Base-by-base conservation (phyloP, 2,888 invertebrate species). In the Drosophila meridiana region DNA sequence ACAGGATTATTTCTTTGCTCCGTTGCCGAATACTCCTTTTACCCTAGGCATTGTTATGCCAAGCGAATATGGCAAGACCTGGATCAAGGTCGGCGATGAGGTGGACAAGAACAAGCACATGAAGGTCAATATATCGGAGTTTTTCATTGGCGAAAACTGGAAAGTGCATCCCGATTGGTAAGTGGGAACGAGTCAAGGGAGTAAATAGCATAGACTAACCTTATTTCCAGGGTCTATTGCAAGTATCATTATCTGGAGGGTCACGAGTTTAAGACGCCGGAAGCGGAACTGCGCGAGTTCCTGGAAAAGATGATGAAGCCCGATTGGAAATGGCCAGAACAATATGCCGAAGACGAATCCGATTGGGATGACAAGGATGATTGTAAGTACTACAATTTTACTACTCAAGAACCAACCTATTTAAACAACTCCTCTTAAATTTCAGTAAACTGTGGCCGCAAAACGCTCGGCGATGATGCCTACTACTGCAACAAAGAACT, bases 401-500 rank as follows among this genome's bases (percentile, higher is more conserved):
- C 4, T 3, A 11, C 4, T 50, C 28, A 4, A 40, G 11, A 26
- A 26, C 14, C 13, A 20, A 20, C 20, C 6, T 4, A 7, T 2
- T 14, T 14, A 55, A 2, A 4, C 32, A 20, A 20, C 20, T 20
- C 3, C 7, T 5, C 7, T 13, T 4, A 1, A 1, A 20, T 43
- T 43, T 6, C 32, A 96, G 96, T 94, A 7, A 95, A 96, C 80
- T 96, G 96, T 84, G 95, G 95, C 1, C 94, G 94, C 43, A 94
- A 95, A 60, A 94, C 94, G 0, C 92, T 96, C 0, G 94, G 94
- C 0, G 95, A 95, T 80, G 95, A 97, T 74, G 96, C 95, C 80
- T 97, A 97, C 91, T 97, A 97, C 80, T 97, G 97, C 92, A 96
- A 98, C 90, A 96, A 96, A 89, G 97, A 98, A 84, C 93, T 98